Percentiles rank a stretch among this genome's conserved stretches.
Conservation (phyloP, 1,140 invertebrate species). For the Prorops nasuta region DNA sequence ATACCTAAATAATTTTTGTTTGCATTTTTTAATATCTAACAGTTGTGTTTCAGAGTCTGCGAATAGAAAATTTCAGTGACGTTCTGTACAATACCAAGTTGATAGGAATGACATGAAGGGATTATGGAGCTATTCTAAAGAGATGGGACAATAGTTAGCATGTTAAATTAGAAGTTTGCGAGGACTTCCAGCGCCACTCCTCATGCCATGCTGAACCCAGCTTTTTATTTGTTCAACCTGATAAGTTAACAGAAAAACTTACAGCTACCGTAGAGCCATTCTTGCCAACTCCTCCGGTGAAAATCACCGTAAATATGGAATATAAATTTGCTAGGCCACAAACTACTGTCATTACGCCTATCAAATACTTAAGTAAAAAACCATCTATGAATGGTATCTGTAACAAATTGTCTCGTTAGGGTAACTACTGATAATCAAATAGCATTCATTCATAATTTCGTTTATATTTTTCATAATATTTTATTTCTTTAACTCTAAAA, state of each 20-base stretch:
- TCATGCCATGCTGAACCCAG: constrained; percentile 53
- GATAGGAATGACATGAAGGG: neutral
- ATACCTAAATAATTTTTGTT: constrained; percentile 4
- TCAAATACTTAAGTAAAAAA: constrained; percentile 72
- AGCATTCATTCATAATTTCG: constrained; percentile 4
- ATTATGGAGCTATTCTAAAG: neutral
- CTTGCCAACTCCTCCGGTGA: constrained; percentile 92
- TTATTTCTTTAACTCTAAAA: neutral
- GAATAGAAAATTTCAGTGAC: too few species aligned
- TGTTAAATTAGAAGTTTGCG: constrained; percentile 35
- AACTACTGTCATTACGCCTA: constrained; percentile 69
- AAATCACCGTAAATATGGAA: constrained; percentile 74
- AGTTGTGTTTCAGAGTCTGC: neutral
- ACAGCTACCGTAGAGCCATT: constrained; percentile 90
- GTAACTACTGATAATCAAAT: constrained; percentile 37
- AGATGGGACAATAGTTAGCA: neutral
- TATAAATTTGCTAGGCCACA: constrained; percentile 68
- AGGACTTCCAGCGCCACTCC: constrained; percentile 41
- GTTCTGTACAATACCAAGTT: too few species aligned
- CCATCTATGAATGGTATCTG: constrained; percentile 60
- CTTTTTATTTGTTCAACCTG: constrained; percentile 34
- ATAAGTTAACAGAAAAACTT: constrained; percentile 59
- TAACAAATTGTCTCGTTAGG: constrained; percentile 47
- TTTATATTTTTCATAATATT: constrained; percentile 11
- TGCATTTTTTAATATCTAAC: neutral